Conservation (phyloP, 2,113 vertebrate genomes). For the Electrona antarctica region DNA sequence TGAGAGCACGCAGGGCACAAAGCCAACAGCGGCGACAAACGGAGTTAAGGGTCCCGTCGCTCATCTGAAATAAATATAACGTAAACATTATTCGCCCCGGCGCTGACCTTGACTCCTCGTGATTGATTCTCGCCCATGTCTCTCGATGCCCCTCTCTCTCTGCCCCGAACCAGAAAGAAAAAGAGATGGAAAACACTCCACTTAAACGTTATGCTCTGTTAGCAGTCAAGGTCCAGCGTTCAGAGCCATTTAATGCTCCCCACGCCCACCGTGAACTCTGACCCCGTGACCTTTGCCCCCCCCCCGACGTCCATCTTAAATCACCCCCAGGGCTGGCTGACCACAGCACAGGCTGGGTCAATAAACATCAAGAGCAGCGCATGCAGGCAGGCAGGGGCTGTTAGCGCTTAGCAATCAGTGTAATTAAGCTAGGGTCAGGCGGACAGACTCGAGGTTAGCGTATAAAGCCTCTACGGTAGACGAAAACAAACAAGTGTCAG, state of each 20-base stretch:
- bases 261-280: conserved; percentile 14
- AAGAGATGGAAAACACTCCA: conserved; percentile 18
- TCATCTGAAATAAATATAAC: not conserved
- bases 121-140: not conserved
- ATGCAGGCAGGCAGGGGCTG: conserved; percentile 6
- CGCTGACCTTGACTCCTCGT: not conserved
- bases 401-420: conserved; percentile 40
- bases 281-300: conserved; percentile 53
- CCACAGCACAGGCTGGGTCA: conserved; percentile 45
- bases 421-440: conserved; percentile 35
- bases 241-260: conserved; percentile 9
- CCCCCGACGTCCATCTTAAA: conserved; percentile 37
- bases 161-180: conserved; percentile 15
- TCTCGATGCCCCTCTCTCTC: not conserved
- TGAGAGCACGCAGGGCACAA: too few species aligned
- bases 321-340: conserved; percentile 36
- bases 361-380: conserved; percentile 45
- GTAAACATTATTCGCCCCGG: not conserved
- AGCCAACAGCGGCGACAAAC: not conserved
- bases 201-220: conserved; percentile 41
- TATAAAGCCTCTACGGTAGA: too few species aligned
- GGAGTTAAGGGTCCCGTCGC: not conserved
- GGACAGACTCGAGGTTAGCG: not conserved
- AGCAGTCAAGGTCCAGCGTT: conserved; percentile 48
- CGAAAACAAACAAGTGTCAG: too few species aligned